Evolutionary conservation across 2,888 invertebrate species (phyloP), one percentile per base, ranked within the genome.

Genomic region (Schizotus pectinicornis): DNA sequence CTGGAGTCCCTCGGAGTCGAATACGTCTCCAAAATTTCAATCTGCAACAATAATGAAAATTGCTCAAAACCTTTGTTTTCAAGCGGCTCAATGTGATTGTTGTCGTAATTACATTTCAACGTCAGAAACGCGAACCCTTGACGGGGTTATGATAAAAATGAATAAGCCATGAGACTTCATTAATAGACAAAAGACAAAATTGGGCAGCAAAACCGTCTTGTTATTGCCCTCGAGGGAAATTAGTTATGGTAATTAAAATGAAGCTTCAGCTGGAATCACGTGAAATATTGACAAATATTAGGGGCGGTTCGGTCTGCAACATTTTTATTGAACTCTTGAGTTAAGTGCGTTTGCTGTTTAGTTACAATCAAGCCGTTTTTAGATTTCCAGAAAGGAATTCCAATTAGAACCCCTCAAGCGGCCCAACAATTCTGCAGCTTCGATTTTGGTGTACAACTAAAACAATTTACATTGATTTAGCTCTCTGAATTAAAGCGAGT

Each of bases 11-110:
- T 83, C 9, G 90, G 89, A 71, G 89, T 89, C 73, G 89, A 88
- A 77, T 90, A 90, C 56, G 87, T 86, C 77, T 90, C 89, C 77
- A 89, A 81, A 67, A 90, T 85, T 79, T 89, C 88, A 68, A 90
- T 85, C 87, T 89, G 79, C 1, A 83, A 84, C 56, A 56, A 38
- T 46, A 59, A 55, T 41, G 12, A 32, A 41, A 47, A 41, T 12
- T 31, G 45, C 14, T 8, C 6, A 45, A 38, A 22, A 22, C 22
- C 22, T 22, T 22, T 22, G 22, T 22, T 45, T 53, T 46, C 38
- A 53, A 43, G 36, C 35, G 13, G 42, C 11, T 43, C 30, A 41
- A 41, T 39, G 41, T 50, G n/a, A 11, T 37, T 6, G 33, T 33
- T 31, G 30, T 33, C 37, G 38, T 22, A 22, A 22, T 22, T 22